Conservation (phyloP, 2,888 invertebrate species). For the Aromia moschata region DNA sequence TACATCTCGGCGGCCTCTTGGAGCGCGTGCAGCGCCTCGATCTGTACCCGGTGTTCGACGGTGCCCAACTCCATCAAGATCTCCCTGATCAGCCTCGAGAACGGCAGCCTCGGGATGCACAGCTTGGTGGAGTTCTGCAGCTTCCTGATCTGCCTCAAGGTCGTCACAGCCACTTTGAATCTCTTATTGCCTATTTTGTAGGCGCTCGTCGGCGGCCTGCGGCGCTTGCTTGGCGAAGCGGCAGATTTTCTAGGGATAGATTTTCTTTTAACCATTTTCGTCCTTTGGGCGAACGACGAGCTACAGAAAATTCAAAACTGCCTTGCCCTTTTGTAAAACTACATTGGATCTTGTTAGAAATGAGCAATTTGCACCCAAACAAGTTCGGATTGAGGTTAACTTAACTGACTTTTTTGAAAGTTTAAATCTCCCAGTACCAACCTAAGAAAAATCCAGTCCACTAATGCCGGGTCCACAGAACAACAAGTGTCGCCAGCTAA, state of each 20-base stretch:
- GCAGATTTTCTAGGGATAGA: conserved; percentile 2
- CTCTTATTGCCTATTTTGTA: conserved; percentile 15
- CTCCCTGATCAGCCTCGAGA: conserved; percentile 63
- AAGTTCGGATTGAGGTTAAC: not conserved
- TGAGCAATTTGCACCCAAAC: too few species aligned
- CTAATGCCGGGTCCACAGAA: too few species aligned
- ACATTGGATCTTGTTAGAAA: too few species aligned
- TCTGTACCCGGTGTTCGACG: conserved; percentile 54
- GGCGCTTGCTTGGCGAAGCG: not conserved
- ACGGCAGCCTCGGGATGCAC: conserved; percentile 62
- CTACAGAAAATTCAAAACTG: too few species aligned
- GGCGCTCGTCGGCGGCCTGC: not conserved
- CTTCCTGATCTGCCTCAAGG: conserved; percentile 50
- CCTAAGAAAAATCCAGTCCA: not conserved
- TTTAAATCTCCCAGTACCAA: not conserved
- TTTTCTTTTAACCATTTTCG: conserved; percentile 25
- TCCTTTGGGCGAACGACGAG: not conserved
- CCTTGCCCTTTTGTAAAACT: too few species aligned
- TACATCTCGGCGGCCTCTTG: conserved; percentile 66
- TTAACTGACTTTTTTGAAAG: not conserved
- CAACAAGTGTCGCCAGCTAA: too few species aligned
- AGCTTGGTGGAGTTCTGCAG: conserved; percentile 51
- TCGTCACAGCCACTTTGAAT: conserved; percentile 14
- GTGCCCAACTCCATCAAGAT: conserved; percentile 52
- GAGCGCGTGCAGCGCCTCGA: conserved; percentile 61